phyloP scores from a whole-genome alignment of 2,113 vertebrate species.

The Nycticryphes semicollaris region DNA sequence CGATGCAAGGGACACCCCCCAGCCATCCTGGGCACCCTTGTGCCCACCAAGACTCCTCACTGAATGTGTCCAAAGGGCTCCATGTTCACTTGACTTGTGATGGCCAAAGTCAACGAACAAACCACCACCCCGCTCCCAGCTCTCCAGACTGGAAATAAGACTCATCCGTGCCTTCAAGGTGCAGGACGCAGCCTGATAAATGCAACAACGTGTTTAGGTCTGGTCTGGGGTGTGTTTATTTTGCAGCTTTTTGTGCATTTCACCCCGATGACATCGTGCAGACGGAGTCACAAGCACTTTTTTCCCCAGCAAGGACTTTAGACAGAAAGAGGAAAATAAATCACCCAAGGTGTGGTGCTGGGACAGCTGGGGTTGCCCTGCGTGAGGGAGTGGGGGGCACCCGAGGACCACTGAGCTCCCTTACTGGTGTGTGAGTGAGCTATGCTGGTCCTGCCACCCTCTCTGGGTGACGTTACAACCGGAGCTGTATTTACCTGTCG shows the following conservation, averaged over 20 bases:
- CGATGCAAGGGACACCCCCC: constrained; percentile 76
- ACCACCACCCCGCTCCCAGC: rapidly evolving
- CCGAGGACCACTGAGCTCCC: rapidly evolving
- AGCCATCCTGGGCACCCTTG: constrained; percentile 44
- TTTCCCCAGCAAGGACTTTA: background rate
- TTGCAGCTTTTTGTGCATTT: background rate
- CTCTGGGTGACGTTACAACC: background rate
- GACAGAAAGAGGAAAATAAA: background rate
- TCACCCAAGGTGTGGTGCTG: rapidly evolving
- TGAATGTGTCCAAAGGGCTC: background rate
- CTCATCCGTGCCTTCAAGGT: rapidly evolving
- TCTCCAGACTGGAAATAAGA: background rate
- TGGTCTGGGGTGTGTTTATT: too few relatives aligned
- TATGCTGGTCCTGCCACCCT: rapidly evolving
- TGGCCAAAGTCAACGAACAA: background rate
- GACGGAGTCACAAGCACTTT: rapidly evolving
- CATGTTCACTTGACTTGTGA: rapidly evolving
- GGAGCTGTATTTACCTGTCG: rapidly evolving
- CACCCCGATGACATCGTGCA: background rate
- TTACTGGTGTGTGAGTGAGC: too few relatives aligned
- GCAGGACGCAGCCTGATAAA: background rate
- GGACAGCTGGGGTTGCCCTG: rapidly evolving
- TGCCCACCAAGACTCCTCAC: rapidly evolving
- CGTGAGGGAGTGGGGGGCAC: background rate
- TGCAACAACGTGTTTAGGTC: too few relatives aligned